Percentiles rank a stretch among this genome's conserved stretches.
phyloP scores from a whole-genome alignment of 2,888 invertebrate genomes.

The Thereva nobilitata region DNA sequence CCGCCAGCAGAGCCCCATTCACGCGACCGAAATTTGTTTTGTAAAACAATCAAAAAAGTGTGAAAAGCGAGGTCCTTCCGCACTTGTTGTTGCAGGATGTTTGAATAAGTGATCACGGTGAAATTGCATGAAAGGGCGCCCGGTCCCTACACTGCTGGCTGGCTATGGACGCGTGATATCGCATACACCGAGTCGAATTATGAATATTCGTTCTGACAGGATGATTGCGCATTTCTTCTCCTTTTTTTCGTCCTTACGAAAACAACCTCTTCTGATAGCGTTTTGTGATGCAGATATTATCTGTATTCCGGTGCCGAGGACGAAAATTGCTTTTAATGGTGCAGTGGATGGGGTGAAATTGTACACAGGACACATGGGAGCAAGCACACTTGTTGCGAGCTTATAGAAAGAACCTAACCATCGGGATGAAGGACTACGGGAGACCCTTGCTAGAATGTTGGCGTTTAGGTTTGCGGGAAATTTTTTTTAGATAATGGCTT shows the following conservation, averaged over 20 bases:
- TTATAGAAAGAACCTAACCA: conserved; percentile 2
- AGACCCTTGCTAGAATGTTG: background rate
- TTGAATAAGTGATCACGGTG: conserved; percentile 23
- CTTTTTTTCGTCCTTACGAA: background rate
- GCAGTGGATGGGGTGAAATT: conserved; percentile 7
- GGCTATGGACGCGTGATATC: conserved; percentile 33
- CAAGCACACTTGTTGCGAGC: conserved; percentile 41
- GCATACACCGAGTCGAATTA: conserved; percentile 39
- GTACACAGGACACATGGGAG: conserved; percentile 36
- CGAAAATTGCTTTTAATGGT: conserved; percentile 7
- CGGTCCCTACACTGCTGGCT: background rate
- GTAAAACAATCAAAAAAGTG: conserved; percentile 39
- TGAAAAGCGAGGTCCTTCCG: conserved; percentile 35
- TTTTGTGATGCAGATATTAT: conserved; percentile 22
- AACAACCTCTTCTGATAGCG: background rate
- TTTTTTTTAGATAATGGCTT: conserved; percentile 37
- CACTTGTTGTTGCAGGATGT: conserved; percentile 11
- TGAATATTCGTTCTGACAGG: conserved; percentile 20
- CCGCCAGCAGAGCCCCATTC: conserved; percentile 12
- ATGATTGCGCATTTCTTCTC: conserved; percentile 18
- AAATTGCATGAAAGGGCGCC: background rate
- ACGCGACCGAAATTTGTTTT: conserved; percentile 26
- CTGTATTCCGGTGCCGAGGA: conserved; percentile 7
- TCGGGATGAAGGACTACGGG: background rate
- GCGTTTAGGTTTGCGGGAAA: conserved; percentile 6